Evolutionary conservation across 2,113 vertebrate species (phyloP).

Genomic region (Bubo blakistoni): DNA sequence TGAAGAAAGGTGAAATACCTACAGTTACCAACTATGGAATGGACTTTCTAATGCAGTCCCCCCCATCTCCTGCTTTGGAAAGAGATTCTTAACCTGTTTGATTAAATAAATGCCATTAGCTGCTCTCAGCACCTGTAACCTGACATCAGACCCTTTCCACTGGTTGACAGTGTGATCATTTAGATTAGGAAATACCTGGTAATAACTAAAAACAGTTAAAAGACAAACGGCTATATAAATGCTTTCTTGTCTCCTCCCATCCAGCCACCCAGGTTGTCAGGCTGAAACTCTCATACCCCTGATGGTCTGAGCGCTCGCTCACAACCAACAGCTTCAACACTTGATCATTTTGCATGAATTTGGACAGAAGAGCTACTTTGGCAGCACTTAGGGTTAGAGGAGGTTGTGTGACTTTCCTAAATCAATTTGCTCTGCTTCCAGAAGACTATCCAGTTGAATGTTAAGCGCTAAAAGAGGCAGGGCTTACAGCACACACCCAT

Average conservation of each 20-base stretch:
- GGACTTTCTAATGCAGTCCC: neutral
- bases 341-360: neutral
- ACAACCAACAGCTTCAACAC: neutral
- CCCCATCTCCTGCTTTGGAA: neutral
- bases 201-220: neutral
- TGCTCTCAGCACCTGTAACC: neutral
- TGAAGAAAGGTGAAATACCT: neutral
- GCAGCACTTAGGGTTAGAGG: neutral
- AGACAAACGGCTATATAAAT: accelerated
- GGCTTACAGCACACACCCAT: neutral
- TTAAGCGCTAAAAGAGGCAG: neutral
- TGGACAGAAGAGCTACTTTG: neutral
- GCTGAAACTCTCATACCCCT: neutral
- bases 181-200: neutral
- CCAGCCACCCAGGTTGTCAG: neutral
- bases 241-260: neutral
- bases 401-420: neutral
- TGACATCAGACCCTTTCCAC: neutral
- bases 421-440: neutral
- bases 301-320: accelerated
- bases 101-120: neutral
- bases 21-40: neutral
- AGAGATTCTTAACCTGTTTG: neutral
- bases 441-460: neutral
- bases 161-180: neutral